Evolutionary conservation across 2,888 invertebrate species (phyloP), one percentile per base, ranked within the genome.

Genomic region (Prosapia bicincta): DNA sequence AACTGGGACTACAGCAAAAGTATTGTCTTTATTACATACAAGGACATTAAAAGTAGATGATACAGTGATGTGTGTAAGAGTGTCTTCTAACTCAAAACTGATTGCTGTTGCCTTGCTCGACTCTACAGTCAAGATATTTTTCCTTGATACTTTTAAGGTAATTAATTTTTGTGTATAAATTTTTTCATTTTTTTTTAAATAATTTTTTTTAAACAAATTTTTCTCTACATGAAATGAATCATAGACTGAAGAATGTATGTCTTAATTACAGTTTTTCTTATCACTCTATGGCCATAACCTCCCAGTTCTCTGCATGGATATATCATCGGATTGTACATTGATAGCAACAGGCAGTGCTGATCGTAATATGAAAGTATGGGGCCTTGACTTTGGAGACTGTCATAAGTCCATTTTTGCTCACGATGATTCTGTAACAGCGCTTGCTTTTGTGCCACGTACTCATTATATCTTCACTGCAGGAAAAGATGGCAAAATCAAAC

Each of bases 341-440:
- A 93, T 99, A 79, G 95, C 92, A 10, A 98, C 99, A 0, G 99
- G 98, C 7, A 98, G 98, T 1, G 94, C 95, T 0, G 99, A 99
- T 87, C 90, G 97, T 65, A 98, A 96, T 84, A 90, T 99, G 28
- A 98, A 98, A 87, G 92, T 99, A 78, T 99, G 99, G 99, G 99
- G 99, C 38, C 89, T 99, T 86, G 98, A 99, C 86, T 99, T 97
- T 84, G 99, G 99, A n/a, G 98, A 99, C 85, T 98, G 98, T 81
- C 98, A 97, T 86, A 91, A 91, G 82, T 97, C 97, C 0, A 89
- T 99, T 80, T 96, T 98, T 85, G 98, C 98, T 0, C 99, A 99
- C 85, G 97, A 98, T 82, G 97, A 98, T 85, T 95, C 97, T 0
- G 91, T 99, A 10, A 97, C 96, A 77, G 90, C 93, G 32, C 84